phyloP scores from a whole-genome alignment of 2,797 vertebrate genomes.

The Myripristis jacobus region DNA sequence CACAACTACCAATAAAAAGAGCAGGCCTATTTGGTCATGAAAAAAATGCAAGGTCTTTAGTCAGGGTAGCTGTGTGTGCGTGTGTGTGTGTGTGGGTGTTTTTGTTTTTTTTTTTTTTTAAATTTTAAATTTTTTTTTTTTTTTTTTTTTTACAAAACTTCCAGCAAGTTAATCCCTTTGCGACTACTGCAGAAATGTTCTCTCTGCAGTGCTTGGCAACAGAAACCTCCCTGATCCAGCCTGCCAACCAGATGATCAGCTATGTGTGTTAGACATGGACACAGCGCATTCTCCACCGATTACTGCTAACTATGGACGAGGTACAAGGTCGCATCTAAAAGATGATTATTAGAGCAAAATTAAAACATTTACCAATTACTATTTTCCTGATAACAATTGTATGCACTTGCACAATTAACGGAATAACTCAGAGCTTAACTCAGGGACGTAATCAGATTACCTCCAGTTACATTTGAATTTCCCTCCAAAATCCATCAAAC shows the following conservation, averaged over 20 bases:
- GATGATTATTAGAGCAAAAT: conserved; percentile 12
- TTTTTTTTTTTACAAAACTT: conserved; percentile 40
- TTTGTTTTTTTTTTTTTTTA: conserved; percentile 14
- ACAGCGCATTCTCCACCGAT: conserved; percentile 35
- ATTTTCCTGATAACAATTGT: conserved; percentile 6
- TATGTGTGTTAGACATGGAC: not conserved
- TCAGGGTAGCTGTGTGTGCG: not conserved
- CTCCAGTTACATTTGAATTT: conserved; percentile 6
- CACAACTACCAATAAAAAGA: conserved; percentile 1
- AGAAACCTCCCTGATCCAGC: conserved; percentile 21
- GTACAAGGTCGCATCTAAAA: conserved; percentile 23
- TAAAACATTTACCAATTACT: conserved; percentile 23
- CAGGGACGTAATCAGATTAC: not conserved
- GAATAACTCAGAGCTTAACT: not conserved
- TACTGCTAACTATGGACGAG: conserved; percentile 8
- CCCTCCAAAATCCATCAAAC: not conserved
- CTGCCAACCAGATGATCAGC: conserved; percentile 34
- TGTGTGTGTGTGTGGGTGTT: not conserved
- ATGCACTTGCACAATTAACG: conserved; percentile 10
- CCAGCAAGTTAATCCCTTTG: conserved; percentile 44
- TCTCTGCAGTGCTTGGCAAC: conserved; percentile 30
- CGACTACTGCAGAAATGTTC: conserved; percentile 31
- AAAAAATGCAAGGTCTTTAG: conserved; percentile 4
- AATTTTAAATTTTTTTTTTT: no score
- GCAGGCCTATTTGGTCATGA: conserved; percentile 17